These are phyloP conservation scores for Apus apus DNA, from an alignment of 2,113 vertebrate species.

Conservation along the genomic window DNA sequence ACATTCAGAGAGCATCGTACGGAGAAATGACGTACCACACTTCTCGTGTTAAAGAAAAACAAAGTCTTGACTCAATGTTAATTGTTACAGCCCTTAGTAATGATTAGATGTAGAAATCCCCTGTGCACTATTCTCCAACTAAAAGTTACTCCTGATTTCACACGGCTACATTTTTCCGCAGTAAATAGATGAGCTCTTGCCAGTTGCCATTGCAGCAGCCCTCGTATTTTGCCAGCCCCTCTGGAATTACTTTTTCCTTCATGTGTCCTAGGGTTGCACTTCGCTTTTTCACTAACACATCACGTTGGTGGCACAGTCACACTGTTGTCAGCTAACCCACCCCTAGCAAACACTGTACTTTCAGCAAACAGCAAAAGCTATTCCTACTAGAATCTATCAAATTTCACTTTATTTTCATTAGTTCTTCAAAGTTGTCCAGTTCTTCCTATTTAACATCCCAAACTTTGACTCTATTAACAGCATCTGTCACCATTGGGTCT, in stretches of 20 bases:
- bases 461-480: not conserved
- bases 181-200: not conserved
- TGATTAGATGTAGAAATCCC: not conserved
- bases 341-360: fast-evolving
- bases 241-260: not conserved
- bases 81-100: not conserved
- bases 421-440: not conserved
- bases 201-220: not conserved
- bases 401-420: not conserved
- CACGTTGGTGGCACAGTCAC: fast-evolving
- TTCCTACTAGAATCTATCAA: fast-evolving
- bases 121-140: not conserved
- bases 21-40: not conserved
- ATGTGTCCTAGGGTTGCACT: not conserved
- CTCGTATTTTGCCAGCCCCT: not conserved
- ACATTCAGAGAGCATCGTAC: not conserved
- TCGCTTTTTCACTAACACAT: not conserved
- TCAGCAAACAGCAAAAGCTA: not conserved
- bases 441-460: not conserved
- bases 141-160: not conserved
- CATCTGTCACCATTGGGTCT: not conserved
- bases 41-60: not conserved
- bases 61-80: not conserved
- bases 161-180: not conserved
- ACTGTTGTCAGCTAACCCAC: not conserved